Percentiles rank a stretch among this genome's conserved stretches.
Conservation (phyloP, 2,888 invertebrate species). For the Muschampia plurimacula region DNA sequence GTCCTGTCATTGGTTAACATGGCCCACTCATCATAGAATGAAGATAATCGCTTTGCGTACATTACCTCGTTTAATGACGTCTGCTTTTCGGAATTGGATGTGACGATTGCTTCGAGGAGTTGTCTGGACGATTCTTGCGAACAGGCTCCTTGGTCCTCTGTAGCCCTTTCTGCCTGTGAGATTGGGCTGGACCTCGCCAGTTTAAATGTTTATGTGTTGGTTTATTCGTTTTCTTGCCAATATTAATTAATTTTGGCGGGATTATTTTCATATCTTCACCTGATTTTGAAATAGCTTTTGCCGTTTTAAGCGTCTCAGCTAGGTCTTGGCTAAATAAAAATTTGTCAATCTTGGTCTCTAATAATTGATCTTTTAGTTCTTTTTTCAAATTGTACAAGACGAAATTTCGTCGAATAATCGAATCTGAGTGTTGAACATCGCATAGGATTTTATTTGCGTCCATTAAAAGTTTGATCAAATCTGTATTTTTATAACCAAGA, state of each 20-base stretch:
- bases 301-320: constrained; percentile 31
- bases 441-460: too few species aligned
- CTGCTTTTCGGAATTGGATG: constrained; percentile 10
- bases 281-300: constrained; percentile 36
- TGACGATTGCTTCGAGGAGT: constrained; percentile 21
- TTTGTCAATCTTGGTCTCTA: constrained; percentile 33
- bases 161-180: neutral
- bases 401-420: constrained; percentile 12
- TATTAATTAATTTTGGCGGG: too few species aligned
- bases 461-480: too few species aligned
- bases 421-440: constrained; percentile 32
- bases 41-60: constrained; percentile 31
- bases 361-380: constrained; percentile 32
- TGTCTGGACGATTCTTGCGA: constrained; percentile 10
- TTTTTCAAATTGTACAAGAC: constrained; percentile 23
- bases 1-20: constrained; percentile 34
- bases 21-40: constrained; percentile 34
- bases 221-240: too few species aligned
- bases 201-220: neutral
- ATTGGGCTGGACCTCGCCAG: constrained; percentile 12
- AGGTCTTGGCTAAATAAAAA: constrained; percentile 35
- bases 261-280: constrained; percentile 24
- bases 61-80: constrained; percentile 37
- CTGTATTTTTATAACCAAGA: too few species aligned
- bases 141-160: constrained; percentile 21